Percentiles rank a stretch among this genome's conserved stretches.
These are phyloP conservation scores for Nomada ferruginata DNA, from an alignment of 2,888 invertebrate species.

Conservation along the genomic window DNA sequence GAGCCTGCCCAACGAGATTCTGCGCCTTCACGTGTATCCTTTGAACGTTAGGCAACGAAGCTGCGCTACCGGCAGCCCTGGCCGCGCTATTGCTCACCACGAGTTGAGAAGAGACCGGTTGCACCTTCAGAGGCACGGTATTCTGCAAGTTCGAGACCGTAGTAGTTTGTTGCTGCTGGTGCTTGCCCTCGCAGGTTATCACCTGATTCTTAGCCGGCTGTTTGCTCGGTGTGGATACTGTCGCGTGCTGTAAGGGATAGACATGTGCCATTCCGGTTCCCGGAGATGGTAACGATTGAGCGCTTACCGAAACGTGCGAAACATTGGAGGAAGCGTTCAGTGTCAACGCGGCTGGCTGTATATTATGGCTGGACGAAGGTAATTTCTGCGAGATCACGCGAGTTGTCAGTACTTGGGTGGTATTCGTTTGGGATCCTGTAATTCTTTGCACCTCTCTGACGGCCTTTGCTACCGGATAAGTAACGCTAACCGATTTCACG, in stretches of 20 bases:
- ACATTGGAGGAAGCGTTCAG: conserved; percentile 56
- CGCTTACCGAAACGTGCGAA: conserved; percentile 51
- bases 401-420: conserved; percentile 73
- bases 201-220: conserved; percentile 66
- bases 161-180: conserved; percentile 46
- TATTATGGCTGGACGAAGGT: conserved; percentile 61
- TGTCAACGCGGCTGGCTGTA: conserved; percentile 55
- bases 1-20: conserved; percentile 64
- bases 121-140: conserved; percentile 68
- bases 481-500: conserved; percentile 71
- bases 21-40: conserved; percentile 76
- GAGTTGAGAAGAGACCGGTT: conserved; percentile 65
- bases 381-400: conserved; percentile 77
- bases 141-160: conserved; percentile 51
- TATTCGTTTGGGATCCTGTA: conserved; percentile 65
- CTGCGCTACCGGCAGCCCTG: conserved; percentile 67
- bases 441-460: conserved; percentile 70
- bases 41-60: conserved; percentile 73
- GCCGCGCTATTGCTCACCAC: conserved; percentile 63
- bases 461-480: conserved; percentile 71
- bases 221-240: conserved; percentile 56
- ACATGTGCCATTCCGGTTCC: conserved; percentile 44
- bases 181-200: conserved; percentile 56
- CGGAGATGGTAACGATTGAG: conserved; percentile 50
- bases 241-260: conserved; percentile 48